Evolutionary conservation across 2,113 vertebrate species (phyloP).

Genomic region (Bubo scandiacus): DNA sequence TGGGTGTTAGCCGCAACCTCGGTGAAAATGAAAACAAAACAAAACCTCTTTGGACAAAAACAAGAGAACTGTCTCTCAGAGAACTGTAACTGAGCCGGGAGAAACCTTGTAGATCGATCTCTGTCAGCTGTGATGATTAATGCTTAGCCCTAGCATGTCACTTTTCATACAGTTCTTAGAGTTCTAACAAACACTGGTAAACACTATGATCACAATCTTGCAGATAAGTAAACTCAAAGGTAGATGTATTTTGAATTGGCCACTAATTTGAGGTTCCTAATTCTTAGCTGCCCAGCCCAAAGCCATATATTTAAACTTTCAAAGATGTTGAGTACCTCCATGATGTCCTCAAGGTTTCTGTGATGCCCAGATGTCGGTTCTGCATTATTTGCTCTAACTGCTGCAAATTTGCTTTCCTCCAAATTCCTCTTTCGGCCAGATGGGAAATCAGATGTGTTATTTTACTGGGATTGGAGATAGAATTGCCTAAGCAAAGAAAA

Average conservation of each 20-base stretch:
- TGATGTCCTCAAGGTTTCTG: not conserved
- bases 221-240: not conserved
- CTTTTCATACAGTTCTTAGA: not conserved
- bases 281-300: not conserved
- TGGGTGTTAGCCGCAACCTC: not conserved
- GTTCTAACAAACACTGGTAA: not conserved
- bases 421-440: not conserved
- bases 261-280: rapidly evolving
- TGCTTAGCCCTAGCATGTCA: not conserved
- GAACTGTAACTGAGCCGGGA: not conserved
- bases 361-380: not conserved
- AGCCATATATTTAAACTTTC: not conserved
- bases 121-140: not conserved
- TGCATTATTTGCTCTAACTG: not conserved
- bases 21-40: not conserved
- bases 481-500: not conserved
- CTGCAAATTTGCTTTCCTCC: not conserved
- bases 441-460: not conserved
- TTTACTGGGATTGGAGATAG: not conserved
- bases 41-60: not conserved
- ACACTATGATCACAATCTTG: not conserved
- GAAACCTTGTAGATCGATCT: not conserved
- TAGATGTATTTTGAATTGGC: not conserved
- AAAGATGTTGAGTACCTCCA: not conserved
- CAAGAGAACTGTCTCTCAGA: not conserved